Percentiles rank a stretch among this genome's conserved stretches.
Conservation (phyloP, 2,797 vertebrate genomes). For the Hydrophis major region DNA sequence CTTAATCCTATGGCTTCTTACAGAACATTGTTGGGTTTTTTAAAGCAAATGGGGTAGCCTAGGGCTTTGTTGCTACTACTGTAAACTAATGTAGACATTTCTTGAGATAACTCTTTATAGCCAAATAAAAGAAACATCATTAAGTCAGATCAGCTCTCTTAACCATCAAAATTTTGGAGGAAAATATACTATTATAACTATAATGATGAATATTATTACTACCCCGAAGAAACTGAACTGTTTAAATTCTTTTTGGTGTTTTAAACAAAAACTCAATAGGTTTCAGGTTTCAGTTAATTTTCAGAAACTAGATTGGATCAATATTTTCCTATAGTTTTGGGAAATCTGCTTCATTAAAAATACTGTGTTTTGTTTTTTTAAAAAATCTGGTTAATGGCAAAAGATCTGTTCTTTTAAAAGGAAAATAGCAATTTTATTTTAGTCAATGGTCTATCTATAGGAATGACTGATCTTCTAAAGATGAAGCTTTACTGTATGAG, state of each 20-base stretch:
- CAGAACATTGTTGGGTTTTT: background rate
- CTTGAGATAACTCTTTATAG: slow-evolving; percentile 22
- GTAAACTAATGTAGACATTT: slow-evolving; percentile 14
- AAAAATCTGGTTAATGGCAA: background rate
- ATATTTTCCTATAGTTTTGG: slow-evolving; percentile 17
- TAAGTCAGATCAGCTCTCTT: slow-evolving; percentile 24
- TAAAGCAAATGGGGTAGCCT: background rate
- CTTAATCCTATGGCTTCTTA: background rate
- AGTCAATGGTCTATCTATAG: background rate
- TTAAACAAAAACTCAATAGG: slow-evolving; percentile 53
- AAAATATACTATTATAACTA: slow-evolving; percentile 45
- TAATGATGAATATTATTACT: slow-evolving; percentile 44
- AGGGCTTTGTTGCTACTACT: background rate
- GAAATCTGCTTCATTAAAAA: slow-evolving; percentile 23
- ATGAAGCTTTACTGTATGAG: background rate
- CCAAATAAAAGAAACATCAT: slow-evolving; percentile 26
- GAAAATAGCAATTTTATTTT: background rate
- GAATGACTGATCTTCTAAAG: background rate
- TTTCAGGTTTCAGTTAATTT: background rate
- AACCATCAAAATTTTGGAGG: slow-evolving; percentile 41
- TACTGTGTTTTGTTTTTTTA: background rate
- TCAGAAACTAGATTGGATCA: slow-evolving; percentile 46
- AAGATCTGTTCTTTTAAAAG: background rate
- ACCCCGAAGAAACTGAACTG: slow-evolving; percentile 20
- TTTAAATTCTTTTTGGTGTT: slow-evolving; percentile 48